Percentiles rank a stretch among this genome's conserved stretches.
phyloP scores from a whole-genome alignment of 2,797 vertebrate species.

The Hozukius guyotensis region DNA sequence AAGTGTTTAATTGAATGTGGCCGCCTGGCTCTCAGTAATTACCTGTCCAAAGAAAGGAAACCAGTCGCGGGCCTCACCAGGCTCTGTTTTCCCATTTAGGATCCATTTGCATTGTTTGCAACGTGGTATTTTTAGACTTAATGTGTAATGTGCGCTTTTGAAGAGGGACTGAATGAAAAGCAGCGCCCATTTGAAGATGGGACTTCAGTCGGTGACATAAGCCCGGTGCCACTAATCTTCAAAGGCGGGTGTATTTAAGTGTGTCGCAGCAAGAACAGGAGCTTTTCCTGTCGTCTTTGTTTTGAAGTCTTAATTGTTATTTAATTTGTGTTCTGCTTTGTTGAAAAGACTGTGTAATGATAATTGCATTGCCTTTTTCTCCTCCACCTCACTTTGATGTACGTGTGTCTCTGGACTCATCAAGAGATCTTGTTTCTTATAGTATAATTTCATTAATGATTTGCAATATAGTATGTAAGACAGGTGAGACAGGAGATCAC shows the following conservation, averaged over 20 bases:
- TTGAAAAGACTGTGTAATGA: conserved; percentile 79
- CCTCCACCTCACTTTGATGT: conserved; percentile 59
- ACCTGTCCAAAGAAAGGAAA: conserved; percentile 32
- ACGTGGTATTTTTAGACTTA: conserved; percentile 64
- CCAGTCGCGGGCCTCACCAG: conserved; percentile 11
- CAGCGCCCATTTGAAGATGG: conserved; percentile 65
- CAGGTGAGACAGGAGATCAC: conserved; percentile 5
- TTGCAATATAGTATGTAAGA: background rate
- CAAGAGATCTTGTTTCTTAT: background rate
- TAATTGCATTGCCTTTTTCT: conserved; percentile 75
- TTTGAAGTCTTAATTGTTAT: conserved; percentile 79
- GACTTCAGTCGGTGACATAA: conserved; percentile 71
- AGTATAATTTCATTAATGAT: conserved; percentile 36
- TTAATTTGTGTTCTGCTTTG: conserved; percentile 78
- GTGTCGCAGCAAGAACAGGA: conserved; percentile 46
- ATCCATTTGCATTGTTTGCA: conserved; percentile 38
- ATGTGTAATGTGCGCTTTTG: conserved; percentile 66
- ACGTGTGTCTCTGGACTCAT: conserved; percentile 42
- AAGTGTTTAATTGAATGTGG: conserved; percentile 17
- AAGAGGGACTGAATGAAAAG: conserved; percentile 66
- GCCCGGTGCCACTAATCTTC: conserved; percentile 71
- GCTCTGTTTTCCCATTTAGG: conserved; percentile 24
- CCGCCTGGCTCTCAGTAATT: conserved; percentile 39
- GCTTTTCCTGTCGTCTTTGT: conserved; percentile 55
- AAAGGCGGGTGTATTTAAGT: conserved; percentile 61